These are phyloP conservation scores for Ypsolopha sequella DNA, from an alignment of 2,888 invertebrate genomes.

Conservation along the genomic window DNA sequence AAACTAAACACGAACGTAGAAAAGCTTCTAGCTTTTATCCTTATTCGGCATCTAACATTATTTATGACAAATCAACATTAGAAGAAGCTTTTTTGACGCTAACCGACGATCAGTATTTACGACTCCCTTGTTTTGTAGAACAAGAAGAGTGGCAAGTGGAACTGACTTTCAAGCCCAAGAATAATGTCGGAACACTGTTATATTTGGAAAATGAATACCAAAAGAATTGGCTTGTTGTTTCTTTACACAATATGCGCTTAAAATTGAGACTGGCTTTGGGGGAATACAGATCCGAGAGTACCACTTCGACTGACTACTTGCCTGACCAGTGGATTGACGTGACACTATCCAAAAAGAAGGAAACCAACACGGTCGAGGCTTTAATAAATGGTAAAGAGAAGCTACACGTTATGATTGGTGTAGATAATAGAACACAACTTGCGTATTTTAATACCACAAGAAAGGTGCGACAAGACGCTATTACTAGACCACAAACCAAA, in stretches of 20 bases:
- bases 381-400: slow-evolving; percentile 44
- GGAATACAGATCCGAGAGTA: slow-evolving; percentile 35
- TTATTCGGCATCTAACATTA: slow-evolving; percentile 38
- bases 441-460: neutral
- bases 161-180: slow-evolving; percentile 43
- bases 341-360: slow-evolving; percentile 33
- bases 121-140: slow-evolving; percentile 44
- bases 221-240: slow-evolving; percentile 38
- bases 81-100: slow-evolving; percentile 47
- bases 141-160: slow-evolving; percentile 46
- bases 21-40: slow-evolving; percentile 28
- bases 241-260: slow-evolving; percentile 44
- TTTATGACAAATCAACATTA: slow-evolving; percentile 37
- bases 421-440: neutral
- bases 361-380: slow-evolving; percentile 45
- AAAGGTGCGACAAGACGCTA: neutral
- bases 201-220: slow-evolving; percentile 30
- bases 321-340: slow-evolving; percentile 53
- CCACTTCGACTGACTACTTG: slow-evolving; percentile 38
- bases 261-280: slow-evolving; percentile 38
- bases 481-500: neutral
- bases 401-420: slow-evolving; percentile 33
- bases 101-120: slow-evolving; percentile 42
- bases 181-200: slow-evolving; percentile 40
- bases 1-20: slow-evolving; percentile 21